Evolutionary conservation across 2,888 invertebrate genomes (phyloP), one percentile per base, ranked within the genome.

Genomic region (Morpho helenor): DNA sequence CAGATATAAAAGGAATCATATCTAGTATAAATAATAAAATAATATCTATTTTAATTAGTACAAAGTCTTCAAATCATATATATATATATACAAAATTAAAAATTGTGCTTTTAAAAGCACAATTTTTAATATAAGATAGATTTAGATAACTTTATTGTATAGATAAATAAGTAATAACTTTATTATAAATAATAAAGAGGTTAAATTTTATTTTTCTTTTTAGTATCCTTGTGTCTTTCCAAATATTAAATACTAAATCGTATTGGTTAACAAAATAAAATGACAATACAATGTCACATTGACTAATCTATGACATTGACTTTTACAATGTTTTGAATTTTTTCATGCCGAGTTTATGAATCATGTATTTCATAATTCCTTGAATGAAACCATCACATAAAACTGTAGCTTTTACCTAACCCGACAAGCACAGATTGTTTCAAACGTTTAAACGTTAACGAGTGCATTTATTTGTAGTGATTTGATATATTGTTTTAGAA

Each of bases 381-480:
- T 59, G 16, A 61, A 60, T 66, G 63, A 65, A 67, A 66, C 59
- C 23, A 41, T 64, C 60, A 62, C 55, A 50, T 49, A 55, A 59
- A 62, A 56, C 42, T 10, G 10, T 44, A 47, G 23, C 23, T 39
- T 49, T 22, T 45, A 10, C 44, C 6, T 9, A 8, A 45, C 1
- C 31, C 8, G n/a, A 3, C 44, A n/a, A 40, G 47, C 7, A 0
- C 43, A 8, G 44, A 44, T 46, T n/a, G 43, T n/a, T 40, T 41
- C 41, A 6, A 22, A 49, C 41, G 53, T 51, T 22, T 10, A n/a
- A 7, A 31, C 6, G 7, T 43, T 39, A 40, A 39, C 43, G 16
- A 47, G 48, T 23, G 44, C 10, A 16, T 3, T 49, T 10, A 16
- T 39, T 49, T n/a, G 43, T 23, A 39, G 51, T 52, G 49, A 31